Percentiles rank a stretch among this genome's conserved stretches.
Conservation (phyloP, 1,140 invertebrate species). For the Trichonephila clavipes region DNA sequence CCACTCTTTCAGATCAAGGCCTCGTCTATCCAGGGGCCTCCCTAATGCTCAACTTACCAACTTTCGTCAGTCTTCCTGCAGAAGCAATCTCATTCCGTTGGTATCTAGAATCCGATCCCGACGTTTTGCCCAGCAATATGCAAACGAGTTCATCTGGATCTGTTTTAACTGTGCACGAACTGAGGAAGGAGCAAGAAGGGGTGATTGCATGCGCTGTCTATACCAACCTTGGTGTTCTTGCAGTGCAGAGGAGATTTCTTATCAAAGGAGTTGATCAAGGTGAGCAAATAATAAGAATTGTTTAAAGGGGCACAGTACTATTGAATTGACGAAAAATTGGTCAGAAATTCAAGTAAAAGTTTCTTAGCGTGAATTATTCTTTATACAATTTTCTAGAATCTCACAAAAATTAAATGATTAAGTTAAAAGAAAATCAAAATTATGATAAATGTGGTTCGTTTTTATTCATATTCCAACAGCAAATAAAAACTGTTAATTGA, state of each 20-base stretch:
- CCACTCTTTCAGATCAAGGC: constrained; percentile 18
- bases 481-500: no score
- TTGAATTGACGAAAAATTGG: no score
- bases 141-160: background rate
- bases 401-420: no score
- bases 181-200: constrained; percentile 53
- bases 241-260: constrained; percentile 12
- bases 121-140: constrained; percentile 61
- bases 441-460: no score
- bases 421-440: no score
- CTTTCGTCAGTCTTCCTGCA: constrained; percentile 27
- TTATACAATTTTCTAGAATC: no score
- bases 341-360: no score
- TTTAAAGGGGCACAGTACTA: no score
- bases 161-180: background rate
- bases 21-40: constrained; percentile 42
- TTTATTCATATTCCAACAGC: no score
- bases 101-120: background rate
- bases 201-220: constrained; percentile 51
- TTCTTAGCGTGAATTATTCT: no score
- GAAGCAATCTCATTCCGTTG: constrained; percentile 20
- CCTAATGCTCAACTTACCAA: constrained; percentile 12
- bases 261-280: constrained; percentile 7
- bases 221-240: constrained; percentile 43
- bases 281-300: background rate